phyloP scores from a whole-genome alignment of 1,140 invertebrate species.

The Sarcophaga bullata region DNA sequence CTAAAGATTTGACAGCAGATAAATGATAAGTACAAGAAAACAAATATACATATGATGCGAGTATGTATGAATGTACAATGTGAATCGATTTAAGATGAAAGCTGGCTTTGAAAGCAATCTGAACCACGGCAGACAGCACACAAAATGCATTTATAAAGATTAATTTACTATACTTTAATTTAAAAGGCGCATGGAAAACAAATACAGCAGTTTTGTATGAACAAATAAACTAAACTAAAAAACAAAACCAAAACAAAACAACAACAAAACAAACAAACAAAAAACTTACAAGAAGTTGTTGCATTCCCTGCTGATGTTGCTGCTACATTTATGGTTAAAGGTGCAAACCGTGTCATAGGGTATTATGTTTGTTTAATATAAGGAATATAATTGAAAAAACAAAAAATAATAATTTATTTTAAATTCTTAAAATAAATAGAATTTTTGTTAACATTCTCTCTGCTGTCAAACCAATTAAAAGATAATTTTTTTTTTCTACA shows the following conservation, averaged over 20 bases:
- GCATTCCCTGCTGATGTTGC: slow-evolving; percentile 73
- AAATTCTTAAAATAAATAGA: slow-evolving; percentile 35
- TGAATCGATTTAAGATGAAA: slow-evolving; percentile 6
- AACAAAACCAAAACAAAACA: neutral
- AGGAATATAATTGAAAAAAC: slow-evolving; percentile 31
- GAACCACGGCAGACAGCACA: neutral
- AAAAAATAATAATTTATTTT: slow-evolving; percentile 9
- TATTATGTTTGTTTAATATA: neutral
- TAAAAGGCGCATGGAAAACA: neutral
- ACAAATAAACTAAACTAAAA: neutral
- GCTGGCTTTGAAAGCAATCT: neutral
- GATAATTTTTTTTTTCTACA: no score
- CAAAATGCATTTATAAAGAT: neutral
- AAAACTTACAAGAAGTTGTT: slow-evolving; percentile 73
- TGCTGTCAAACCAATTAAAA: slow-evolving; percentile 46
- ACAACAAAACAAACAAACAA: neutral
- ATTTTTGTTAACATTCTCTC: slow-evolving; percentile 12
- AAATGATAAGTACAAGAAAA: slow-evolving; percentile 25
- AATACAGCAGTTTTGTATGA: neutral
- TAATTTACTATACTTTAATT: neutral
- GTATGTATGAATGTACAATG: neutral
- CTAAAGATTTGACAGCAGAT: slow-evolving; percentile 37
- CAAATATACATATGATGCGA: neutral
- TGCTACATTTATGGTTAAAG: slow-evolving; percentile 64
- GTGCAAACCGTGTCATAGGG: slow-evolving; percentile 15